Conservation (phyloP, 2,888 invertebrate species). For the Campoplex nolae region DNA sequence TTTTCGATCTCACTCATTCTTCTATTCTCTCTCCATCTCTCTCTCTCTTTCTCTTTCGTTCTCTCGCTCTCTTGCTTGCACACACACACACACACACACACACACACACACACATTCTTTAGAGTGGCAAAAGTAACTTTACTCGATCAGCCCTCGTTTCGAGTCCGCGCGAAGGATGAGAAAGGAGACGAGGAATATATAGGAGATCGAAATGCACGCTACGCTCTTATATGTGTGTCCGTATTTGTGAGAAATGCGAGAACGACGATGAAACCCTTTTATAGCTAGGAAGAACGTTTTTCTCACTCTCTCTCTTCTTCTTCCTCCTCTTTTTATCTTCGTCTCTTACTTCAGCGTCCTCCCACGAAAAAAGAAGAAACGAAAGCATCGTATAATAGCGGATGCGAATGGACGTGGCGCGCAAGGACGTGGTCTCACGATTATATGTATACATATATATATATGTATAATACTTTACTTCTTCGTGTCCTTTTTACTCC, state of each 20-base stretch:
- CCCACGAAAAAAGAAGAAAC: slow-evolving; percentile 34
- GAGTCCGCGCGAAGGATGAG: slow-evolving; percentile 47
- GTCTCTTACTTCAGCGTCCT: background rate
- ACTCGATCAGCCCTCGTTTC: slow-evolving; percentile 67
- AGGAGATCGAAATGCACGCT: slow-evolving; percentile 45
- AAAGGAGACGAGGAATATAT: slow-evolving; percentile 43
- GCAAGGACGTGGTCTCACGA: slow-evolving; percentile 55
- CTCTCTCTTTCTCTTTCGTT: slow-evolving; percentile 14
- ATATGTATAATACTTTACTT: slow-evolving; percentile 9
- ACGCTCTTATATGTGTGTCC: slow-evolving; percentile 13
- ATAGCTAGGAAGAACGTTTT: slow-evolving; percentile 46
- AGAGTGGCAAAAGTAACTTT: slow-evolving; percentile 63
- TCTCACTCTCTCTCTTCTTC: background rate
- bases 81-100: background rate
- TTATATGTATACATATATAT: slow-evolving; percentile 38
- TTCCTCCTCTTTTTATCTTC: background rate
- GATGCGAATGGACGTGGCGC: slow-evolving; percentile 63
- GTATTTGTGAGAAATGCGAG: slow-evolving; percentile 56
- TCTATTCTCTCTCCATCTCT: slow-evolving; percentile 9
- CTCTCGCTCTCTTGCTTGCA: slow-evolving; percentile 14
- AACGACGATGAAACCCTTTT: slow-evolving; percentile 67
- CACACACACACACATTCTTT: slow-evolving; percentile 21
- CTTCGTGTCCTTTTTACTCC: slow-evolving; percentile 3
- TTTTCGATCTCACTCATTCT: slow-evolving; percentile 47
- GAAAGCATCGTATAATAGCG: slow-evolving; percentile 64